Evolutionary conservation across 2,113 vertebrate genomes (phyloP).

Genomic region (Blennius ocellaris): DNA sequence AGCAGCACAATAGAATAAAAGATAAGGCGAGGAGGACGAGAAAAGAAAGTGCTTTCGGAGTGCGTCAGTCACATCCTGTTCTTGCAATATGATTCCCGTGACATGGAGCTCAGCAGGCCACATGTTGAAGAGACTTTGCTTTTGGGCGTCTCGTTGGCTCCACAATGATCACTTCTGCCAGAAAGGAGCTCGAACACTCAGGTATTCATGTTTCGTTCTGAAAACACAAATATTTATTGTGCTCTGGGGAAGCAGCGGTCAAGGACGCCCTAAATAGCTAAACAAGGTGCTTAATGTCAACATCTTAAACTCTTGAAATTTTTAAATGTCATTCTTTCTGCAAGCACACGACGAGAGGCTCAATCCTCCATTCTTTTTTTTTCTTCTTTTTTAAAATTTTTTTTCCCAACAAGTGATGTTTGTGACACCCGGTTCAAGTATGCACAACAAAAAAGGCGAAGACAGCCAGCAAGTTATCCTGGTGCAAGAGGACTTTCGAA

Average conservation of each 20-base stretch:
- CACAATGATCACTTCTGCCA: neutral
- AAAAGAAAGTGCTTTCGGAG: neutral
- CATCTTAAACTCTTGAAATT: constrained; percentile 36
- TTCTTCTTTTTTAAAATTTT: too few relatives aligned
- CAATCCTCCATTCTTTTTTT: constrained; percentile 45
- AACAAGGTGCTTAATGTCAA: constrained; percentile 52
- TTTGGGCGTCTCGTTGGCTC: constrained; percentile 7
- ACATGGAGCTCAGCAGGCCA: constrained; percentile 25
- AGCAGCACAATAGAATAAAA: neutral
- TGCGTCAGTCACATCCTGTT: constrained; percentile 43
- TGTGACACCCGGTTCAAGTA: constrained; percentile 32
- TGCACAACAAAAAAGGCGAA: constrained; percentile 38
- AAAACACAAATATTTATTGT: constrained; percentile 73
- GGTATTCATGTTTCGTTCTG: constrained; percentile 44
- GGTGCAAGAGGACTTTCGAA: neutral
- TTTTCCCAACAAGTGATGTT: constrained; percentile 37
- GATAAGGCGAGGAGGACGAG: neutral
- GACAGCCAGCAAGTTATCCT: neutral
- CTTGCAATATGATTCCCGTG: constrained; percentile 46
- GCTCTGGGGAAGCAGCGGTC: constrained; percentile 20
- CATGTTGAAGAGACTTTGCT: constrained; percentile 13
- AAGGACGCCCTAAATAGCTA: constrained; percentile 39
- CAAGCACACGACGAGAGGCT: constrained; percentile 4
- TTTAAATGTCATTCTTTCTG: constrained; percentile 33
- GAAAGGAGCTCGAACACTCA: constrained; percentile 31